phyloP scores from a whole-genome alignment of 1,140 invertebrate species.

The Onthophagus taurus region DNA sequence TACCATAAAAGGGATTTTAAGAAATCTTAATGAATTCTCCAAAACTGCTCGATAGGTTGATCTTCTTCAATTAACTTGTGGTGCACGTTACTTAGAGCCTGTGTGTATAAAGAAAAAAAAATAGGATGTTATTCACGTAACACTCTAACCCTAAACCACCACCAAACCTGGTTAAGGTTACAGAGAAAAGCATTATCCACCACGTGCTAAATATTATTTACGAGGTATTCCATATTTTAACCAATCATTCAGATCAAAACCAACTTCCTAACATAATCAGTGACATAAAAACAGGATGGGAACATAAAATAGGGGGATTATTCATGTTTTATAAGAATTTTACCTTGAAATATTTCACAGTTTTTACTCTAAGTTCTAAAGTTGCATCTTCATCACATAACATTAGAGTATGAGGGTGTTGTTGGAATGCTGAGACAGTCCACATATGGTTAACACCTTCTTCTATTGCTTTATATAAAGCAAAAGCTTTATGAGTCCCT shows the following conservation, averaged over 20 bases:
- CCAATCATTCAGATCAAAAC: conserved; percentile 8
- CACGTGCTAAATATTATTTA: no score
- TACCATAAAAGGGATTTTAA: conserved; percentile 6
- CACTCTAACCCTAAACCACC: no score
- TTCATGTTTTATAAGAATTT: conserved; percentile 12
- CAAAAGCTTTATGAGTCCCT: conserved; percentile 94
- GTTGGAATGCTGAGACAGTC: conserved; percentile 98
- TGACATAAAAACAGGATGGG: no score
- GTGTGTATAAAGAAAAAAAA: conserved; percentile 13
- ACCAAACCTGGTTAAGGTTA: no score
- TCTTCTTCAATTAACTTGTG: conserved; percentile 57
- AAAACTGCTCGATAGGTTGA: conserved; percentile 37
- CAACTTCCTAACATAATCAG: background rate
- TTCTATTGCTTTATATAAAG: conserved; percentile 93
- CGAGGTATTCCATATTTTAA: no score
- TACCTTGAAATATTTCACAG: conserved; percentile 99
- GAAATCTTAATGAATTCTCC: conserved; percentile 31
- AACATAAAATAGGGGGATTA: background rate
- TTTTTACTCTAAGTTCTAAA: conserved; percentile 92
- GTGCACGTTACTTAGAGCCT: conserved; percentile 64
- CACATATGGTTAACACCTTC: conserved; percentile 99
- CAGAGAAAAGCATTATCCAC: no score
- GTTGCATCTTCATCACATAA: conserved; percentile 98
- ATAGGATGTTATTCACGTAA: no score
- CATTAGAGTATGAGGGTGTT: conserved; percentile 84